A percentile compares a stretch with the other conserved stretches of the same genome.
Conservation (phyloP, 1,140 invertebrate species). For the silkworm (Bombyx mori) region ASM3026992v2 NC_085107.1:9159501-9160000, state of each 20-base stretch:
- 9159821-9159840: slow-evolving; percentile 29
- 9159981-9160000: slow-evolving; percentile 1
- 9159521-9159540: too few relatives aligned
- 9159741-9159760: slow-evolving; percentile 40
- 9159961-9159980: slow-evolving; percentile 10
- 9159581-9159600: too few relatives aligned
- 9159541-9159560: too few relatives aligned
- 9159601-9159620: too few relatives aligned
- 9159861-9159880: slow-evolving; percentile 49
- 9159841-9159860: slow-evolving; percentile 30
- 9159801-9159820: slow-evolving; percentile 17
- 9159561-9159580: too few relatives aligned
- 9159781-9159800: slow-evolving; percentile 13
- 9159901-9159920: slow-evolving; percentile 26
- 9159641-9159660: slow-evolving; percentile 2
- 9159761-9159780: slow-evolving; percentile 27
- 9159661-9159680: slow-evolving; percentile 24
- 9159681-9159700: slow-evolving; percentile 24
- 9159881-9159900: slow-evolving; percentile 44
- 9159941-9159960: slow-evolving; percentile 22
- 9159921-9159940: slow-evolving; percentile 34
- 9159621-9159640: too few relatives aligned
- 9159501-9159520: too few relatives aligned
- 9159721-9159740: slow-evolving; percentile 7
- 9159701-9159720: slow-evolving; percentile 21